A percentile compares a stretch with the other conserved stretches of the same genome.
phyloP scores from a whole-genome alignment of 2,797 vertebrate genomes.

The Rousettus madagascariensis region DNA sequence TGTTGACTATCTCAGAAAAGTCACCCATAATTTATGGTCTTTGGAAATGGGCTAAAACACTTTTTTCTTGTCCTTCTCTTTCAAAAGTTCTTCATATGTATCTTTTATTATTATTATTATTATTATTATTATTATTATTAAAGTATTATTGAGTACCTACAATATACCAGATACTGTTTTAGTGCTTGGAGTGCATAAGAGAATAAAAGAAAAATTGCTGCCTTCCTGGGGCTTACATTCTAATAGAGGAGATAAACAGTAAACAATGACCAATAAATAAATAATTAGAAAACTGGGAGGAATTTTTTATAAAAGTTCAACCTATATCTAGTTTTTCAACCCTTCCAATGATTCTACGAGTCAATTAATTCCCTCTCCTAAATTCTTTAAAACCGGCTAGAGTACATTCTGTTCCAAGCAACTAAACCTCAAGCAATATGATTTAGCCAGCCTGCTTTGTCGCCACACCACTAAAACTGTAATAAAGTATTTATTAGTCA shows the following conservation, averaged over 20 bases:
- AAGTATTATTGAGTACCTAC: background rate
- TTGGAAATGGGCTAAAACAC: background rate
- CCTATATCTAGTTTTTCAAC: slow-evolving; percentile 19
- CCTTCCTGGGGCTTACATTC: background rate
- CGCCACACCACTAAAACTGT: slow-evolving; percentile 37
- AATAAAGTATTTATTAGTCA: background rate
- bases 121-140: background rate
- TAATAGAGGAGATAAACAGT: background rate
- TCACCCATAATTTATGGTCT: background rate
- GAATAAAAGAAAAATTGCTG: background rate
- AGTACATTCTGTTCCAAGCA: slow-evolving; percentile 24
- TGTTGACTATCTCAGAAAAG: slow-evolving; percentile 26
- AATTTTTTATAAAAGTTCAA: slow-evolving; percentile 32
- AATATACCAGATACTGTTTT: background rate
- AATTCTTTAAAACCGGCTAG: background rate
- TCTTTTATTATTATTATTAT: no score
- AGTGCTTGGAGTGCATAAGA: background rate
- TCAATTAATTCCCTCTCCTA: slow-evolving; percentile 22
- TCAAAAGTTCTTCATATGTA: background rate
- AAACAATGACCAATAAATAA: background rate
- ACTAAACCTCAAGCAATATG: slow-evolving; percentile 8
- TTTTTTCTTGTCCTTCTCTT: slow-evolving; percentile 2
- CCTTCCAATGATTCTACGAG: background rate
- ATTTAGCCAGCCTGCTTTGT: slow-evolving; percentile 21
- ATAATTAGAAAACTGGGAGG: background rate